Conservation (phyloP, 2,888 invertebrate species). For the Leptopilina syphax region DNA sequence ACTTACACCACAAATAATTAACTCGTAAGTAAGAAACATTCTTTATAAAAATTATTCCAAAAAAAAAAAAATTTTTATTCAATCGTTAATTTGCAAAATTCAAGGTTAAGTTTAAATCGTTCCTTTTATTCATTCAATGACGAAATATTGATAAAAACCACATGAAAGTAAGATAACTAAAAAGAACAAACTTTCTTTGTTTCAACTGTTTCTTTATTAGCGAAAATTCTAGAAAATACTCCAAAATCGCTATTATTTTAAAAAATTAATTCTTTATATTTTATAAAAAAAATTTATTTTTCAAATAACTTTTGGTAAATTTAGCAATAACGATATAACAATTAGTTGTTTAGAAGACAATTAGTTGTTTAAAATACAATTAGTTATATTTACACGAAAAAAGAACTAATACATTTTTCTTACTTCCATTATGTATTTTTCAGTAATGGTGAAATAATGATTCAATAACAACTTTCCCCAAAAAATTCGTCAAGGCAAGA, state of each 20-base stretch:
- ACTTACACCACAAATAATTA: neutral
- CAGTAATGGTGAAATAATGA: neutral
- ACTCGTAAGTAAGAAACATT: slow-evolving; percentile 1
- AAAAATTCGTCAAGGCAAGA: neutral
- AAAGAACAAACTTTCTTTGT: neutral
- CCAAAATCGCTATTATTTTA: neutral
- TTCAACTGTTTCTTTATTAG: neutral
- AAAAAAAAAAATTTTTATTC: neutral
- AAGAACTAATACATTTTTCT: no score
- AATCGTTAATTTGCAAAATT: neutral
- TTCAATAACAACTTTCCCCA: neutral
- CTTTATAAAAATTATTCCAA: neutral
- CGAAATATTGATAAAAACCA: neutral
- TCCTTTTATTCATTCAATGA: neutral
- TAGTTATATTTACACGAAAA: no score
- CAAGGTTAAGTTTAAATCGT: neutral
- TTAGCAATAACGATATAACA: no score
- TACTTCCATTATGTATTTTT: neutral
- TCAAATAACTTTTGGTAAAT: neutral
- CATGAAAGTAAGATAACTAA: neutral
- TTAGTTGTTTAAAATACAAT: no score
- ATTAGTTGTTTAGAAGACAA: no score
- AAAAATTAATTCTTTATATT: neutral
- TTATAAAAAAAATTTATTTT: neutral
- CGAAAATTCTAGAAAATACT: neutral